These are phyloP conservation scores for Spinibarbus caldwelli DNA, from an alignment of 2,797 vertebrate genomes.

Conservation along the genomic window DNA sequence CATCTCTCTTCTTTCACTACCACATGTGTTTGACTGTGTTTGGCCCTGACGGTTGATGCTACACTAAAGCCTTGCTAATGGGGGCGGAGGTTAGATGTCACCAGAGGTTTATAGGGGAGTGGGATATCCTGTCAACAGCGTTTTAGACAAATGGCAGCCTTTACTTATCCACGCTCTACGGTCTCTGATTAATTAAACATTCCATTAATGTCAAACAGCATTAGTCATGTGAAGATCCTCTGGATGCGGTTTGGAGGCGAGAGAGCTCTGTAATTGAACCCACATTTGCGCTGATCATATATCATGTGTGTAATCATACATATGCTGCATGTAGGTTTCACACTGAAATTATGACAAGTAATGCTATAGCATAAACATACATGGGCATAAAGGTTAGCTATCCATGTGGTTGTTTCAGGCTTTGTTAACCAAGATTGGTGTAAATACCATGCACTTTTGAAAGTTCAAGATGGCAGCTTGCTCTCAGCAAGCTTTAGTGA, in stretches of 20 bases:
- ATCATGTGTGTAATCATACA: not conserved
- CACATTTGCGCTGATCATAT: not conserved
- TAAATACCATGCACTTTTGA: conserved; percentile 9
- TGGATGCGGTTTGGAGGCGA: not conserved
- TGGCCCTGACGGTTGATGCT: not conserved
- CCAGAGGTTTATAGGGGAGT: conserved; percentile 35
- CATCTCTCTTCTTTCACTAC: not conserved
- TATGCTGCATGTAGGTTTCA: not conserved
- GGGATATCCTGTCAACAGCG: conserved; percentile 59
- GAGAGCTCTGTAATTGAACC: not conserved
- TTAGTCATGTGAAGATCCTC: conserved; percentile 60
- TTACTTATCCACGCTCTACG: conserved; percentile 62
- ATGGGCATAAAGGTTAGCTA: conserved; percentile 15
- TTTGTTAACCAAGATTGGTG: conserved; percentile 14
- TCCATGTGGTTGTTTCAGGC: conserved; percentile 10
- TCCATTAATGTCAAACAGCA: conserved; percentile 75
- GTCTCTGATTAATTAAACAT: conserved; percentile 73
- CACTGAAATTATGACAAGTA: not conserved
- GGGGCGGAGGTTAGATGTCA: conserved; percentile 20
- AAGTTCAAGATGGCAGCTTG: not conserved
- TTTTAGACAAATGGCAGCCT: conserved; percentile 60
- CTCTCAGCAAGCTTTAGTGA: not conserved
- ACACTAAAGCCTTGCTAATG: not conserved
- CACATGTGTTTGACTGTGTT: not conserved
- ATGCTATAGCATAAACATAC: not conserved